Percentiles rank a stretch among this genome's conserved stretches.
Evolutionary conservation across 2,797 vertebrate species (phyloP).

Genomic region (Argentina silus): DNA sequence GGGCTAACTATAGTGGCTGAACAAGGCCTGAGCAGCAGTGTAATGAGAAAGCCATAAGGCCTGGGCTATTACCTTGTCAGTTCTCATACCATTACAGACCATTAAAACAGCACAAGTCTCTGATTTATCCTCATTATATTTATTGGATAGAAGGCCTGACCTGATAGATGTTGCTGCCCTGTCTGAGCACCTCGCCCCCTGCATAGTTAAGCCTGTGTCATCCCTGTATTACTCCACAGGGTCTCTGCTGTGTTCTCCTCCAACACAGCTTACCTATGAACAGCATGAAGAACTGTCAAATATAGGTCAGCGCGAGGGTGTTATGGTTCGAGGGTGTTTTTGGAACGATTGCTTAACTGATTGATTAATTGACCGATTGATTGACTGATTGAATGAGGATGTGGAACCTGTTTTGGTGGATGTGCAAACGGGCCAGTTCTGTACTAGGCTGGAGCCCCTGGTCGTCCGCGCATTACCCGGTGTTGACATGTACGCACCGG

Average conservation of each 20-base stretch:
- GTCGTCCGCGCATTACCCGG: slow-evolving; percentile 37
- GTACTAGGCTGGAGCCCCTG: too few species aligned
- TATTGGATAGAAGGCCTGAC: slow-evolving; percentile 73
- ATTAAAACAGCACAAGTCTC: slow-evolving; percentile 74
- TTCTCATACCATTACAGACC: slow-evolving; percentile 74
- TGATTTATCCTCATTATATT: slow-evolving; percentile 81
- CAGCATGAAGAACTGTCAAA: neutral
- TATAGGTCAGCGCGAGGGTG: neutral
- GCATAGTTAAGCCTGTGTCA: slow-evolving; percentile 52
- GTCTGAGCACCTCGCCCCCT: slow-evolving; percentile 27
- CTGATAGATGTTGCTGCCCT: slow-evolving; percentile 64
- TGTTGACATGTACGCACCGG: slow-evolving; percentile 71
- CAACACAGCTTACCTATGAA: neutral
- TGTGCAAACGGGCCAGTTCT: neutral
- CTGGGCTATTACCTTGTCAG: slow-evolving; percentile 80
- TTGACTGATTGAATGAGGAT: neutral
- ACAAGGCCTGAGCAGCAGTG: slow-evolving; percentile 48
- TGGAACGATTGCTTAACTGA: neutral
- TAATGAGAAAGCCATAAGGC: slow-evolving; percentile 75
- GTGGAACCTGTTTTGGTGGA: neutral
- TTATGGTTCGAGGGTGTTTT: neutral
- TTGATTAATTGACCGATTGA: neutral
- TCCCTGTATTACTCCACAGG: slow-evolving; percentile 25
- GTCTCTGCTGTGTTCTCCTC: neutral
- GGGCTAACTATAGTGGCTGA: slow-evolving; percentile 72